Percentiles rank a stretch among this genome's conserved stretches.
Conservation (phyloP, 2,113 vertebrate species). For the Gambusia affinis region DNA sequence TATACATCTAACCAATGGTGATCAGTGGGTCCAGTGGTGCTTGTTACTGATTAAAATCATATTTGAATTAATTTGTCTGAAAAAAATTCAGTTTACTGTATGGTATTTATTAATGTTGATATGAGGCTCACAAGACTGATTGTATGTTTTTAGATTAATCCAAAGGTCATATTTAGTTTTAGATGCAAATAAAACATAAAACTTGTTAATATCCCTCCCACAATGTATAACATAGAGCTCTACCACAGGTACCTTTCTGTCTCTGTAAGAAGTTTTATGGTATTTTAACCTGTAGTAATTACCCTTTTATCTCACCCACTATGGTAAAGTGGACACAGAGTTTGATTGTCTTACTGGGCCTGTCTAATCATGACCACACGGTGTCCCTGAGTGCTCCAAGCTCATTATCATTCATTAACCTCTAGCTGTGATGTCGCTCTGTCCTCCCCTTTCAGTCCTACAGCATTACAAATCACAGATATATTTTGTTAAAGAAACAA, state of each 20-base stretch:
- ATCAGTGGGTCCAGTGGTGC: no score
- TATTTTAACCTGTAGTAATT: constrained; percentile 44
- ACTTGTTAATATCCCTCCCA: background rate
- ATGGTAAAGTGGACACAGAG: constrained; percentile 54
- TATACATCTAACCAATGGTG: no score
- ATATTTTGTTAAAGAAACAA: constrained; percentile 80
- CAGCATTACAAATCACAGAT: constrained; percentile 66
- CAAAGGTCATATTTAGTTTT: no score
- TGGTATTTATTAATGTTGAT: background rate
- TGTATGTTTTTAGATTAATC: no score
- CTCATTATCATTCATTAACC: constrained; percentile 92
- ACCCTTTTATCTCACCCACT: constrained; percentile 58
- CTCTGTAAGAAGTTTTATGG: constrained; percentile 16
- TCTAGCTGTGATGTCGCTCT: constrained; percentile 65
- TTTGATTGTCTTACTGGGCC: constrained; percentile 59
- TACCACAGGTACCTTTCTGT: constrained; percentile 18
- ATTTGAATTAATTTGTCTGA: no score
- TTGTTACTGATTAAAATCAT: no score
- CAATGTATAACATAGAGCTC: background rate
- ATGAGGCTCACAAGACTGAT: no score
- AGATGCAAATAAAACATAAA: background rate
- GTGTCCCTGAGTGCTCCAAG: constrained; percentile 68
- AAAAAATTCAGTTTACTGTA: no score
- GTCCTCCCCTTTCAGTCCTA: constrained; percentile 67
- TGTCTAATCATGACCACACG: constrained; percentile 66